Base-by-base conservation (phyloP, 2,888 invertebrate genomes). In the Drosophila anomelani region DNA sequence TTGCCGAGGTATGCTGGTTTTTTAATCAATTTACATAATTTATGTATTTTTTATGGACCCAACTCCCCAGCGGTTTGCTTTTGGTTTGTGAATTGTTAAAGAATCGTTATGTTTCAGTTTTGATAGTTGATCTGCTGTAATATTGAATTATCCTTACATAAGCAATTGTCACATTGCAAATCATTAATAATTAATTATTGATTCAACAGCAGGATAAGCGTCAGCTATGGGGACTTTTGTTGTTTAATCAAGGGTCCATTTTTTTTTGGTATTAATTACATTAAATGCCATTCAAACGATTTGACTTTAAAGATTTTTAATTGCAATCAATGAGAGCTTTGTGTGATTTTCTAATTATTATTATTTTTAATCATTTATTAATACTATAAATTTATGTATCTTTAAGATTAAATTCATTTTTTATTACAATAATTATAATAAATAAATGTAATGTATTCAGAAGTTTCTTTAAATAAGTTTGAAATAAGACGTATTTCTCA, bases 1-100 rank as follows among this genome's bases (percentile, higher is more conserved):
- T 74, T 59, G 74, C 71, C 59, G 73, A 76, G 32, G 54, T 58
- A 67, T 73, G 76, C 47, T 57, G 58, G 44, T 76, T 69, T 58
- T 58, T 53, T 58, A 68, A 76, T 68, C 57, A 71, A 54, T 61
- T 77, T 77, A 46, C 73, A 61, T 70, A 60, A 61, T 70, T 77
- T 70, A 71, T 58, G 57, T n/a, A 23, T 46, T 56, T 56, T 53
- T 53, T 75, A 46, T 53, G 34, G 46, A 46, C 54, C 49, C 34
- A 23, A 38, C 44, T 47, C 63, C 74, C 74, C 47, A 23, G 10
- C 10, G 49, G 38, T 7, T 12, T 72, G 29, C 44, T 39, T 58
- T 72, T 41, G 47, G 60, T 36, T 68, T 68, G 72, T 72, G 67
- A 72, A 58, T 68, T 70, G 71, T 34, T 57, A 71, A 67, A 56